phyloP scores from a whole-genome alignment of 2,797 vertebrate species.

The Epinephelus coioides region DNA sequence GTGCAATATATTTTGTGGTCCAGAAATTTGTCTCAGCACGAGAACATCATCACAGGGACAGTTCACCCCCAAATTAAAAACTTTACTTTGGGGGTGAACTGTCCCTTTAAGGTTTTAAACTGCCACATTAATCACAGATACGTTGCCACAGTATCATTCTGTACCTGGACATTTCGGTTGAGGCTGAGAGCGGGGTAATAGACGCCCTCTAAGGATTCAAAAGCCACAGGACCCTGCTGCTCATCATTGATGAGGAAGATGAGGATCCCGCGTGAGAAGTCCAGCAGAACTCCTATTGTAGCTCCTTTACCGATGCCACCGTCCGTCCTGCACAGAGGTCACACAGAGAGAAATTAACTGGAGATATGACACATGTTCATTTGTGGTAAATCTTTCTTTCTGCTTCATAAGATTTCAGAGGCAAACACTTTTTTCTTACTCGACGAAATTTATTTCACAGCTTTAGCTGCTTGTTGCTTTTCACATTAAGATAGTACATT shows the following conservation, averaged over 20 bases:
- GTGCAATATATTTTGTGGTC: not conserved
- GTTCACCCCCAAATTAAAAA: too few relatives aligned
- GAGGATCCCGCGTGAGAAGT: constrained; percentile 92
- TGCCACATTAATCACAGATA: too few relatives aligned
- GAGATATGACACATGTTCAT: not conserved
- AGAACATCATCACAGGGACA: not conserved
- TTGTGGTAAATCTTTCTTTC: too few relatives aligned
- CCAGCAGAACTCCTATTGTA: constrained; percentile 94
- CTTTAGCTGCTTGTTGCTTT: not conserved
- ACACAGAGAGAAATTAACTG: not conserved
- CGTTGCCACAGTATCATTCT: not conserved
- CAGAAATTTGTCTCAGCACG: not conserved
- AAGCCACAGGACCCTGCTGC: constrained; percentile 97
- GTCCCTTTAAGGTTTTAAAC: not conserved
- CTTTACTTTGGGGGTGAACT: not conserved
- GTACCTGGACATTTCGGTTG: constrained; percentile 98
- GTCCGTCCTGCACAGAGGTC: constrained; percentile 87
- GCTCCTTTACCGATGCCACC: constrained; percentile 95
- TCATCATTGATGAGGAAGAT: constrained; percentile 98
- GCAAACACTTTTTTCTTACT: not conserved
- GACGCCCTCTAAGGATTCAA: constrained; percentile 93
- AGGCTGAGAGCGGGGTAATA: constrained; percentile 98
- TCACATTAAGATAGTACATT: not conserved
- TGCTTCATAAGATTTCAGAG: not conserved
- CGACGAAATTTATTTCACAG: not conserved